A percentile compares a stretch with the other conserved stretches of the same genome.
phyloP scores from a whole-genome alignment of 2,888 invertebrate genomes.

The Agrochola litura region DNA sequence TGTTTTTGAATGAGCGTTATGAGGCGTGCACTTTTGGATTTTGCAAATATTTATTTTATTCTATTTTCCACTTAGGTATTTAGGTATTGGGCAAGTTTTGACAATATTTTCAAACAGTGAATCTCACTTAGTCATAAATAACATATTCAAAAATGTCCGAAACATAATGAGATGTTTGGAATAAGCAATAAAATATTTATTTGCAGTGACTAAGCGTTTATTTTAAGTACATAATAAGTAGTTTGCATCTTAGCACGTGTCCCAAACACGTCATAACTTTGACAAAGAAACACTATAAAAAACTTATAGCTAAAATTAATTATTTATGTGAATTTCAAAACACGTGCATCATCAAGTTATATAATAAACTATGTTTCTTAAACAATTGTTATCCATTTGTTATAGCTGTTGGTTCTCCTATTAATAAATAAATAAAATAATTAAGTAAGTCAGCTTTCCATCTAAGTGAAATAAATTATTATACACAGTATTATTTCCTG shows the following conservation, averaged over 20 bases:
- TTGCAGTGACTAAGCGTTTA: slow-evolving; percentile 23
- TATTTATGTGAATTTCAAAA: background rate
- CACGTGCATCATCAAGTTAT: background rate
- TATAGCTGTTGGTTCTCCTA: no score
- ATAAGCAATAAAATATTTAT: slow-evolving; percentile 7
- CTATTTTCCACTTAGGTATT: background rate
- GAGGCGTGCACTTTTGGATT: no score
- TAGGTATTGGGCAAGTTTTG: no score
- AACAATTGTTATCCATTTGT: no score
- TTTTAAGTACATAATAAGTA: slow-evolving; percentile 15
- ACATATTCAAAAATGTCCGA: background rate
- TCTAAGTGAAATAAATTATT: background rate
- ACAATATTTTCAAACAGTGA: background rate
- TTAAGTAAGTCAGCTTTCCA: background rate
- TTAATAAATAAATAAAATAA: no score
- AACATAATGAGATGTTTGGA: background rate
- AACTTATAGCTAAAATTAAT: background rate
- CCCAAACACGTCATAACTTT: background rate
- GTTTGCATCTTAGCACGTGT: background rate
- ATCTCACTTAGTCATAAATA: background rate
- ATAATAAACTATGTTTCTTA: no score
- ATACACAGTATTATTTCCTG: background rate
- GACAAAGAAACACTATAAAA: slow-evolving; percentile 8
- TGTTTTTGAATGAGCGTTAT: no score
- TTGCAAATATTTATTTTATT: background rate